phyloP scores from a whole-genome alignment of 2,797 vertebrate genomes.

The Onychomys arenicola region DNA sequence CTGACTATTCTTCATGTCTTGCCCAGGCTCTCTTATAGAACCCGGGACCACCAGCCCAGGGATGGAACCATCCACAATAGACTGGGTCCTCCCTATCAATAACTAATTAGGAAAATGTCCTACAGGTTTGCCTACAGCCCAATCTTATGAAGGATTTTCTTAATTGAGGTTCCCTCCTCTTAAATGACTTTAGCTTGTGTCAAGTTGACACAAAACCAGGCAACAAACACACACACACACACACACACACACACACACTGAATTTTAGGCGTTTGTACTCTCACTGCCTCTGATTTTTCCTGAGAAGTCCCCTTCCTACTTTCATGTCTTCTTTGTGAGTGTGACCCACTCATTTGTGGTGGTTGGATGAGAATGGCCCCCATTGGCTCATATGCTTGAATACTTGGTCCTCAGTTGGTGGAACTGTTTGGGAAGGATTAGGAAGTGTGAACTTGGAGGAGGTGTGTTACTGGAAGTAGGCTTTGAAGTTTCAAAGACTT shows the following conservation, averaged over 20 bases:
- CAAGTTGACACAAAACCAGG: not conserved
- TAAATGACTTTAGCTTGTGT: not conserved
- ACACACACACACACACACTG: not conserved
- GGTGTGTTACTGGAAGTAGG: not conserved
- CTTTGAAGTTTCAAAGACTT: not conserved
- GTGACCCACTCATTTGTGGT: not conserved
- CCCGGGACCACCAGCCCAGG: not conserved
- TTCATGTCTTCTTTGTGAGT: not conserved
- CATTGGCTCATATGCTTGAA: not conserved
- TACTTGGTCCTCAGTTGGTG: not conserved
- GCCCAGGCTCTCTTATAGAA: not conserved
- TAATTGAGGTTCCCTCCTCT: not conserved
- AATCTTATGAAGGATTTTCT: not conserved
- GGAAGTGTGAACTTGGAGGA: not conserved
- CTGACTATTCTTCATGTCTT: not conserved
- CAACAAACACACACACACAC: too few relatives aligned
- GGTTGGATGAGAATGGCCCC: not conserved
- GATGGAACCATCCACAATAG: not conserved
- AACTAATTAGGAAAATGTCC: not conserved
- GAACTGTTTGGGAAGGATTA: not conserved
- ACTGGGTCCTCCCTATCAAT: not conserved
- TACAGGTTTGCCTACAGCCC: not conserved
- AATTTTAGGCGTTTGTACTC: not conserved
- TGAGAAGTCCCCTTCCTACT: not conserved
- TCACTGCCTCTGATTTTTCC: not conserved